These are phyloP conservation scores for Megalops atlanticus DNA, from an alignment of 2,113 vertebrate species.

Conservation along the genomic window DNA sequence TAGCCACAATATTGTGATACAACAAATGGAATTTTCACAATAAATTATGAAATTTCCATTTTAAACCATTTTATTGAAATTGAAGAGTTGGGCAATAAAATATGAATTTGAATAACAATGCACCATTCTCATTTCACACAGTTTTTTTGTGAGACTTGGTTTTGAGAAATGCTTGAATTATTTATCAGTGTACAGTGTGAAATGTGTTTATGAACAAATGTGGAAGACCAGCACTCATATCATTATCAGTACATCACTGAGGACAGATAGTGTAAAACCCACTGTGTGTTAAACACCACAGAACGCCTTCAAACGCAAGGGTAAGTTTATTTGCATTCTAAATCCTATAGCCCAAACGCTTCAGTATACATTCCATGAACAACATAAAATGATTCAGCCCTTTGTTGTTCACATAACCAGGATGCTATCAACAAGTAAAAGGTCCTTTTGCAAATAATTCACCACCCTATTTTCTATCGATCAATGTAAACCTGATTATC, in stretches of 20 bases:
- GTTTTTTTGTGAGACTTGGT: no score
- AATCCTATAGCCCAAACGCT: not conserved
- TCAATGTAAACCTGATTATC: not conserved
- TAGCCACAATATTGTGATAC: no score
- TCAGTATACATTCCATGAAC: not conserved
- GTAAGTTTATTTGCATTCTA: not conserved
- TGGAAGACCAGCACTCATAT: not conserved
- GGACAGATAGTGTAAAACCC: not conserved
- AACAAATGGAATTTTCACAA: no score
- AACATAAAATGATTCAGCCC: constrained; percentile 1
- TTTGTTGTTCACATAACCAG: not conserved
- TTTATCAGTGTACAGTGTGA: no score
- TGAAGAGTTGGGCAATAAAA: no score
- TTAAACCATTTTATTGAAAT: no score
- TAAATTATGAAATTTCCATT: no score
- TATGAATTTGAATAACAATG: no score
- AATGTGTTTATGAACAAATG: no score
- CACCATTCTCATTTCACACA: no score
- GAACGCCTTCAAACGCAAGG: not conserved
- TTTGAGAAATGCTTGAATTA: no score
- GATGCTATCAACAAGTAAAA: not conserved
- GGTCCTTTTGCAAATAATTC: not conserved
- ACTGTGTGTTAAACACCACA: not conserved
- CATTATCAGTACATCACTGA: not conserved
- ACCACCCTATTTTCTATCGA: not conserved